Percentiles rank a stretch among this genome's conserved stretches.
phyloP scores from a whole-genome alignment of 30 jellyfish, hydroid and myxozoan genomes.

The Pseudorhiza aurosa region DNA sequence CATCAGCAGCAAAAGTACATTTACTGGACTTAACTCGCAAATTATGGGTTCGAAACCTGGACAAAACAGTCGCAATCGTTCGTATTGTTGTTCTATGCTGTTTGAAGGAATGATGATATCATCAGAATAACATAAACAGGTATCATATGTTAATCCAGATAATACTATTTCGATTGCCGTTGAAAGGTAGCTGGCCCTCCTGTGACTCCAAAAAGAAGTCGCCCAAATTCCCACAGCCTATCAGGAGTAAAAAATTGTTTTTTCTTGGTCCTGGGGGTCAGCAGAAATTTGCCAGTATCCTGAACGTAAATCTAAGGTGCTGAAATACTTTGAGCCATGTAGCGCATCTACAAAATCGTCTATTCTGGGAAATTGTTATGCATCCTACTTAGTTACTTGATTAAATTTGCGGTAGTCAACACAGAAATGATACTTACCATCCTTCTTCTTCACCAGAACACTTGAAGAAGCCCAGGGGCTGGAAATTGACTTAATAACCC shows the following conservation, averaged over 20 bases:
- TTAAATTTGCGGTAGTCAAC: no score
- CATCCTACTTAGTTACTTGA: no score
- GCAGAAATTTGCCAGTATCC: no score
- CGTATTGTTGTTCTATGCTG: constrained; percentile 35
- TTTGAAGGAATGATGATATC: constrained; percentile 37
- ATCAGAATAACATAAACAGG: constrained; percentile 58
- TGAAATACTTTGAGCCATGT: no score
- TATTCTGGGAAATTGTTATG: constrained; percentile 49
- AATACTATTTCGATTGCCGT: no score
- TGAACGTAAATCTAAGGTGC: no score
- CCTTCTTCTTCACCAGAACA: constrained; percentile 55
- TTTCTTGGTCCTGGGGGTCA: constrained; percentile 44
- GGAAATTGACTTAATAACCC: constrained; percentile 30
- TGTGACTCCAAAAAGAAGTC: no score
- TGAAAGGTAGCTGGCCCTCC: no score
- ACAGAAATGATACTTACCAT: no score
- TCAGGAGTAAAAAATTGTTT: constrained; percentile 29
- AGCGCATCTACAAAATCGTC: constrained; percentile 48
- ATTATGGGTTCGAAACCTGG: constrained; percentile 24
- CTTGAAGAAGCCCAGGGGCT: constrained; percentile 60
- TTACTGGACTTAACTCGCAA: constrained; percentile 26
- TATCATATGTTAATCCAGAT: constrained; percentile 41
- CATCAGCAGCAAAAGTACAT: background rate
- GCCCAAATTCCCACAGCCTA: constrained; percentile 35
- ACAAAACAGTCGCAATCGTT: constrained; percentile 20